Base-by-base conservation (phyloP, 2,888 invertebrate genomes). In the Elysia crispata region DNA sequence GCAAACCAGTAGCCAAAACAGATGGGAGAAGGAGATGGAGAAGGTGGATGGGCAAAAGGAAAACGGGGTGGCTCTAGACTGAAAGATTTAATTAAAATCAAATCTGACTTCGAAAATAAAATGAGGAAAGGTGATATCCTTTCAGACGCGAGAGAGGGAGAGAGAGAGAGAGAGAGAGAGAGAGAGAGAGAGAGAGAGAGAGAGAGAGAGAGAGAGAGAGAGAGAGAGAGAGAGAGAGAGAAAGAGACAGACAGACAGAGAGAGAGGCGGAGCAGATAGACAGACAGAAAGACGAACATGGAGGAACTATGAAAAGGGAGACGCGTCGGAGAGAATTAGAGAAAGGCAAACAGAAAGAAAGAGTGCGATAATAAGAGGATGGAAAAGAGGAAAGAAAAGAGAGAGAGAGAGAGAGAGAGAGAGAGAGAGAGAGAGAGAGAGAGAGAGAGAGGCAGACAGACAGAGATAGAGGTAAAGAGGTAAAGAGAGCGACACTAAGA, bases 171-270 rank as follows among this genome's bases (percentile, higher is more conserved):
- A 67, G 30, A 67, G 69, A 67, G 30, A 28, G 69, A 67, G 30
- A 67, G 69, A 67, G 15, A 67, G 69, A 67, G 30, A 67, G 69
- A 67, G 30, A 67, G 69, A 67, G 30, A 67, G 28, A 67, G 30
- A 67, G 69, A 67, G 30, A 67, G 69, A 67, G 30, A 67, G 69
- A 67, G 30, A 67, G 69, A 28, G 30, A 67, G 23, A 28, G 69
- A 28, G 67, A 23, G 13, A 67, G 67, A 67, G 30, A 69, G 33
- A 31, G 18, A 30, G 69, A 30, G 30, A 30, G n/a, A 33, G n/a
- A 30, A 33, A 60, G 75, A 31, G 75, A 75, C 23, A 31, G 75
- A 50, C 50, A 73, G 72, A 57, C 30, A 74, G 60, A 74, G 57
- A 31, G 74, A 60, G 33, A 60, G 30, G 57, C 57, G 57, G 60